Conservation (phyloP, 1,140 invertebrate genomes). For the Aphelinus atriplicis region DNA sequence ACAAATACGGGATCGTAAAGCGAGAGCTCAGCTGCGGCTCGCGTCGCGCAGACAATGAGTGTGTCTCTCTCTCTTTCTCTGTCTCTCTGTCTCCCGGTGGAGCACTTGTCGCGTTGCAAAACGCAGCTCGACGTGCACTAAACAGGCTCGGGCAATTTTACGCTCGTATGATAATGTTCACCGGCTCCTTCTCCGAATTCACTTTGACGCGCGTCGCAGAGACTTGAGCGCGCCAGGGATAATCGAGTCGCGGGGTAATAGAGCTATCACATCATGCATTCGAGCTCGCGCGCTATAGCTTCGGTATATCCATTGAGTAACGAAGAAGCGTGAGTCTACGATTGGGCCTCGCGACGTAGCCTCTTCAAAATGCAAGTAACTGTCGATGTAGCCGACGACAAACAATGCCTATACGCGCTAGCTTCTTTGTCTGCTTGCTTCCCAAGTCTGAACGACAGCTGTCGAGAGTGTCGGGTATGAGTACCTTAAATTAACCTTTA, state of each 20-base stretch:
- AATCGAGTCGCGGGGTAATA: constrained; percentile 18
- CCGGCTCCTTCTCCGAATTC: constrained; percentile 15
- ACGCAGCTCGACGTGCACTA: not conserved
- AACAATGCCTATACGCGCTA: too few species aligned
- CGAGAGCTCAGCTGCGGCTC: not conserved
- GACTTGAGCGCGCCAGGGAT: not conserved
- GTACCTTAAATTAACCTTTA: too few species aligned
- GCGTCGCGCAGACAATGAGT: not conserved
- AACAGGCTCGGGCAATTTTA: constrained; percentile 4
- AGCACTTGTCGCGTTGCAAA: not conserved
- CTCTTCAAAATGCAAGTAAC: too few species aligned
- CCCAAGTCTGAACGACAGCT: too few species aligned
- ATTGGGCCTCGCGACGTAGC: not conserved
- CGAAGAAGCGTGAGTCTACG: not conserved
- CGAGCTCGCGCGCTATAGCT: not conserved
- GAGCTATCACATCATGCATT: constrained; percentile 7
- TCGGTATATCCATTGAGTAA: constrained; percentile 24
- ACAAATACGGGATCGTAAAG: not conserved
- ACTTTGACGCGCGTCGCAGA: constrained; percentile 11
- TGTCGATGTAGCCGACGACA: too few species aligned
- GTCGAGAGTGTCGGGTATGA: too few species aligned
- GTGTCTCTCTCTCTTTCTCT: too few species aligned
- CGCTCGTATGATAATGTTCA: constrained; percentile 20
- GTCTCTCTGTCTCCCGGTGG: not conserved
- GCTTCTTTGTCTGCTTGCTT: too few species aligned